These are phyloP conservation scores for Cerastoderma edule DNA, from an alignment of 2,888 invertebrate species.

Conservation along the genomic window DNA sequence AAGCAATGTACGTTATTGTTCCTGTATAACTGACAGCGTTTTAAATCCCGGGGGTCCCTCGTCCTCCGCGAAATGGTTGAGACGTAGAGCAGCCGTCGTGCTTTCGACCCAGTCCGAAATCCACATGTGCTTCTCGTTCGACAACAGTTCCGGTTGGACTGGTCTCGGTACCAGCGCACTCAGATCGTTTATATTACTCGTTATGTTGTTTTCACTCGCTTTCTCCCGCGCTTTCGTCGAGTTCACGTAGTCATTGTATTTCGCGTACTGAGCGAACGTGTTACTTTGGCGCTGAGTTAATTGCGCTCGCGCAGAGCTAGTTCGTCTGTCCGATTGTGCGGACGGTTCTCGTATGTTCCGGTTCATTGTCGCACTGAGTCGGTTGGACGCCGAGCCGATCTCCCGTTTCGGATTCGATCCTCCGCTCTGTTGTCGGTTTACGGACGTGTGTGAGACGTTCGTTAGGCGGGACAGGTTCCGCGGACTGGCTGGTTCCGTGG, in stretches of 20 bases:
- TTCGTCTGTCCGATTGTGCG: conserved; percentile 40
- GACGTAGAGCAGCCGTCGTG: conserved; percentile 51
- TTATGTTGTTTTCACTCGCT: conserved; percentile 43
- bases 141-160: conserved; percentile 34
- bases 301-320: conserved; percentile 6
- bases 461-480: conserved; percentile 38
- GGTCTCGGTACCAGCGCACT: conserved; percentile 50
- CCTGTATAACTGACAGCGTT: conserved; percentile 54
- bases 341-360: conserved; percentile 21
- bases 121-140: conserved; percentile 56
- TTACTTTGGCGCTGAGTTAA: conserved; percentile 31
- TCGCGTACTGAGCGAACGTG: conserved; percentile 56
- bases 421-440: conserved; percentile 27
- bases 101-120: conserved; percentile 59
- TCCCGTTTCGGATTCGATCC: conserved; percentile 29
- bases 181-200: conserved; percentile 48
- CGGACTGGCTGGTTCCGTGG: conserved; percentile 34
- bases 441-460: conserved; percentile 30
- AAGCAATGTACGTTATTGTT: conserved; percentile 32
- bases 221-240: conserved; percentile 49
- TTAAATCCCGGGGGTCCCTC: conserved; percentile 24
- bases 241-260: conserved; percentile 57
- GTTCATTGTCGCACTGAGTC: conserved; percentile 29
- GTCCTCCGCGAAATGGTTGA: conserved; percentile 29
- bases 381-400: conserved; percentile 30